Percentiles rank a stretch among this genome's conserved stretches.
These are phyloP conservation scores for Nesospiza acunhae DNA, from an alignment of 2,113 vertebrate species.

Conservation along the genomic window DNA sequence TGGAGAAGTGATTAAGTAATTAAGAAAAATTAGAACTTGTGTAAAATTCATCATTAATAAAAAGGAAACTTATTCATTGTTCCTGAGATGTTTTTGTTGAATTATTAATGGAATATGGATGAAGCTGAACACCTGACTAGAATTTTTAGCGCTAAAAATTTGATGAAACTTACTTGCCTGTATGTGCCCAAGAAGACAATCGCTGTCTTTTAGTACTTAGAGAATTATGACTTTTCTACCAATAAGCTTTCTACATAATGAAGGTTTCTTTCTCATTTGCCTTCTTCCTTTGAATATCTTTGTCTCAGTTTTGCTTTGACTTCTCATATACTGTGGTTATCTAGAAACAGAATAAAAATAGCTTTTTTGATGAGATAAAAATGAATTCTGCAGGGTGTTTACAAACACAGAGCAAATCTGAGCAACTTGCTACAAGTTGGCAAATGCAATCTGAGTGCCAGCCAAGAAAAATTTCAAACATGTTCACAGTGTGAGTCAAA, in stretches of 20 bases:
- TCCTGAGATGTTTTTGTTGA: background rate
- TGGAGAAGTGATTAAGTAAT: background rate
- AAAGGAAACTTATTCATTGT: background rate
- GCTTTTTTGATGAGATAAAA: background rate
- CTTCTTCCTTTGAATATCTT: background rate
- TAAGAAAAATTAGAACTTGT: background rate
- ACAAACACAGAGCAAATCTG: constrained; percentile 13
- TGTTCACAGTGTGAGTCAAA: background rate
- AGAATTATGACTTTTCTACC: background rate
- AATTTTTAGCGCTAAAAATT: background rate
- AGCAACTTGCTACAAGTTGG: background rate
- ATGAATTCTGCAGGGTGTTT: background rate
- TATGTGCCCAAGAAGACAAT: background rate
- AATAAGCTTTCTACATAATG: background rate
- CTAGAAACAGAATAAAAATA: background rate
- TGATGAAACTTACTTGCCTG: background rate
- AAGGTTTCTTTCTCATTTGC: background rate
- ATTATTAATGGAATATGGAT: background rate
- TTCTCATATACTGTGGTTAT: background rate
- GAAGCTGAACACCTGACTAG: background rate
- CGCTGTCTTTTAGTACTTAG: background rate
- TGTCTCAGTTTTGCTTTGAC: background rate
- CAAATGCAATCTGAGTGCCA: background rate
- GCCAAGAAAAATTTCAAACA: constrained; percentile 30
- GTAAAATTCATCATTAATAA: background rate